Conservation (phyloP, 2,113 vertebrate species). For the Poeciliopsis turrubarensis region DNA sequence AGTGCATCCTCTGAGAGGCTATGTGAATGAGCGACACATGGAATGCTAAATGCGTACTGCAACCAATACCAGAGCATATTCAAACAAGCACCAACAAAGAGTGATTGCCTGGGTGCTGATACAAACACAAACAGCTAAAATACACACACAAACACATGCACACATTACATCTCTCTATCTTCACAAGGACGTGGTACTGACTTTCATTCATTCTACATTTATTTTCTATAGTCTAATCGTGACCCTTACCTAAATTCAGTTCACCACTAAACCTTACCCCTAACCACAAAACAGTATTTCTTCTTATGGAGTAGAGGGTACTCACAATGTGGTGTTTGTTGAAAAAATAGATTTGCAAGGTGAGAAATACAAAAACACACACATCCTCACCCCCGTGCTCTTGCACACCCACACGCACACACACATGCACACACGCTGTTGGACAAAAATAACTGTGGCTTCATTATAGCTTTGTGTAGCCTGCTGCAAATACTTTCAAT, state of each 20-base stretch:
- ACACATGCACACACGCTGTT: slow-evolving; percentile 9
- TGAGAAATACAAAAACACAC: neutral
- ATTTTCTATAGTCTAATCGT: no score
- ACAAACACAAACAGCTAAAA: no score
- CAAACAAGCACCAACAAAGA: slow-evolving; percentile 15
- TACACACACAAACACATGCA: neutral
- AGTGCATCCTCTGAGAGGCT: slow-evolving; percentile 37
- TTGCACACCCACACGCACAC: no score
- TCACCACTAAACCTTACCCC: no score
- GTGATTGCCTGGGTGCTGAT: slow-evolving; percentile 23
- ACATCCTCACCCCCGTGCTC: neutral
- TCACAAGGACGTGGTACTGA: no score
- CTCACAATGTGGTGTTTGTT: no score
- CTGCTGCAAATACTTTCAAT: slow-evolving; percentile 42
- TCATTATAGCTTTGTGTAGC: slow-evolving; percentile 30
- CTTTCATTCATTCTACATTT: no score
- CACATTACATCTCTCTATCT: neutral
- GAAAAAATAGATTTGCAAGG: no score
- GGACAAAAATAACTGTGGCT: slow-evolving; percentile 4
- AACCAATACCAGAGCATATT: slow-evolving; percentile 1
- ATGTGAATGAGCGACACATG: slow-evolving; percentile 17
- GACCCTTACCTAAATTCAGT: no score
- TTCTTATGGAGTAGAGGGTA: no score
- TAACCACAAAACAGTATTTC: no score
- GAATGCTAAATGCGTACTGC: neutral